Percentiles rank a stretch among this genome's conserved stretches.
Evolutionary conservation across 1,140 invertebrate species (phyloP).

Genomic region (Euwallacea similis): DNA sequence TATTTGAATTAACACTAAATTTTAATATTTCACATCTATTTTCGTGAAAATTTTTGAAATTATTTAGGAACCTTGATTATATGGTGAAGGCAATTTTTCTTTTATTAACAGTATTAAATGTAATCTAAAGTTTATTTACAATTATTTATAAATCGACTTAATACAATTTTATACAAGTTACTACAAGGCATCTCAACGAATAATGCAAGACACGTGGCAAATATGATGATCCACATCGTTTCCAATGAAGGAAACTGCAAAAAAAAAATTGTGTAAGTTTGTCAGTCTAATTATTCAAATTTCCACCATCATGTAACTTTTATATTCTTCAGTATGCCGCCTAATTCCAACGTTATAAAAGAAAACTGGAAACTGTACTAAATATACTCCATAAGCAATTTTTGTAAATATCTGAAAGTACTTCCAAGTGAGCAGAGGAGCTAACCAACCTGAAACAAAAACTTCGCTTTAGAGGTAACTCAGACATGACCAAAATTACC

Average conservation of each 20-base stretch:
- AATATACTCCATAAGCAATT: conserved; percentile 60
- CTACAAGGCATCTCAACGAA: conserved; percentile 50
- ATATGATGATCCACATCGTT: conserved; percentile 40
- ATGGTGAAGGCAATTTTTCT: no score
- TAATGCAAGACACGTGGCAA: conserved; percentile 45
- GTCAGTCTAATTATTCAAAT: background rate
- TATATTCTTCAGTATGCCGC: conserved; percentile 56
- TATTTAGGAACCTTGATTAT: no score
- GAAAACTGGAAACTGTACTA: conserved; percentile 62
- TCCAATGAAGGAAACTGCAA: conserved; percentile 47
- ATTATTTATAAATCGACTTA: no score
- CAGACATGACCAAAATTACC: background rate
- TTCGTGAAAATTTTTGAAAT: no score
- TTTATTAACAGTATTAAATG: no score
- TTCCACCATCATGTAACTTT: conserved; percentile 52
- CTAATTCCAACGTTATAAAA: conserved; percentile 61
- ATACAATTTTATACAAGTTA: conserved; percentile 43
- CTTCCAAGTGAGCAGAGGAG: conserved; percentile 53
- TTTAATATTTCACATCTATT: no score
- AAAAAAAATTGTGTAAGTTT: conserved; percentile 13
- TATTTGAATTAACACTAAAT: no score
- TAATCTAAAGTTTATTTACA: no score
- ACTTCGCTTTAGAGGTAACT: conserved; percentile 2
- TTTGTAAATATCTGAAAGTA: conserved; percentile 54
- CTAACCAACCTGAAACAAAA: conserved; percentile 53